Evolutionary conservation across 2,113 vertebrate species (phyloP), one percentile per base, ranked within the genome.

Genomic region (Petaurus breviceps): DNA sequence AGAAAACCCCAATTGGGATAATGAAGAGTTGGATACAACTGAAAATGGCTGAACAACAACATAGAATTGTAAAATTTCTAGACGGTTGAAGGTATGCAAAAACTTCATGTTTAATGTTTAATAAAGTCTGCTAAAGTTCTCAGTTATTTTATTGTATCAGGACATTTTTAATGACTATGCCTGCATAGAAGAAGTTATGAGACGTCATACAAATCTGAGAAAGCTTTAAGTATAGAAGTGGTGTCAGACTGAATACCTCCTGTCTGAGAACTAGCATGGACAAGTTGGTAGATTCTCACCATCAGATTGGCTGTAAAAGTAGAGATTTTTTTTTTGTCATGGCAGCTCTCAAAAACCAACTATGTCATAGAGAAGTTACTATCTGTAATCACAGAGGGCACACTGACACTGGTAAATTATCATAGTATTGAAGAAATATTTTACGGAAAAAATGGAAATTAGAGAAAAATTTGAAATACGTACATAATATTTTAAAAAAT

Each of bases 361-460:
- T 77, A n/a, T 6, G 14, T 77, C 61, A 68, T 7, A 77, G 31
- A 77, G 61, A 77, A 77, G 16, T 19, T 68, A 16, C 31, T 68
- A 37, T 19, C 31, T 68, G 14, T 19, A 19, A 77, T 77, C 37
- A 19, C 6, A 19, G 31, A 68, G 37, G 11, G 4, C n/a, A 77
- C 12, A 77, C 14, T 37, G n/a, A 77, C 5, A 19, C 19, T 77
- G 61, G 16, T 77, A 3, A 77, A 77, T n/a, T 68, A 68, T 57
- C 84, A 37, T 8, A 93, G 94, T 49, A 49, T 23, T 68, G 43
- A 91, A 68, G 92, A 93, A 91, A 68, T 37, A 46, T 51, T 68
- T 68, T 90, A 90, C n/a, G 46, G 24, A 47, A 92, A 77, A 92
- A 92, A 92, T 22, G 1, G 55, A 94, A 93, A 90, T 51, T 51